Evolutionary conservation across 2,113 vertebrate species (phyloP), one percentile per base, ranked within the genome.

Genomic region (Scomber colias): DNA sequence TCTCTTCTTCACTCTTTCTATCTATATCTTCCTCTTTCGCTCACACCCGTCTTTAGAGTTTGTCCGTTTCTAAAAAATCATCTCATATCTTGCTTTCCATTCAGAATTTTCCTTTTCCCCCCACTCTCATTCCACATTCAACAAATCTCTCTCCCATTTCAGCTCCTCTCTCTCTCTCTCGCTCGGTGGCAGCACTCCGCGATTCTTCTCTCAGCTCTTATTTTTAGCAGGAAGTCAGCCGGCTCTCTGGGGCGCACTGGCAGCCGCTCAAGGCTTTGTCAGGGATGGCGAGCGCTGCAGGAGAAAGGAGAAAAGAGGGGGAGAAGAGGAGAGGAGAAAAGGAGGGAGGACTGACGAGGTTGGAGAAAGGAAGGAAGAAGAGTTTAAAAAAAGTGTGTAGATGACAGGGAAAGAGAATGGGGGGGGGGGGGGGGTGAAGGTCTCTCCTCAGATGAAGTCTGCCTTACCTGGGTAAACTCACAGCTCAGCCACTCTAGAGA

Each of bases 191-290:
- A 89, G 84, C 48, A 67, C 71, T 54, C 57, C 62, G 54, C 16
- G 10, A 60, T 83, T 79, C 66, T 64, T 67, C 71, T 57, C 66
- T 54, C 70, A 19, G 84, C 67, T 77, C 50, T 78, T 90, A 89
- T 91, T 90, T 90, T 91, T 89, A 90, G 87, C 78, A 85, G 84
- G 78, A 87, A 88, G 76, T 79, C 75, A 70, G 81, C 21, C 51
- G 74, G 88, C 87, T 81, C 83, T 83, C n/a, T 19, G 76, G 83
- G 79, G 72, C 83, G 21, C 40, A 35, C 79, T 91, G 89, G 90
- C 88, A 91, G 77, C 53, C 45, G 57, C 87, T 92, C 85, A 82
- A 83, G 70, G 81, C 87, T 91, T 87, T 90, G 87, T 88, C 77
- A 82, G 73, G 19, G 57, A 62, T 62, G 63, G 77, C 48, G 75